Percentiles rank a stretch among this genome's conserved stretches.
These are phyloP conservation scores for Aspidiotus rigidus DNA, from an alignment of 2,888 invertebrate genomes.

Conservation along the genomic window DNA sequence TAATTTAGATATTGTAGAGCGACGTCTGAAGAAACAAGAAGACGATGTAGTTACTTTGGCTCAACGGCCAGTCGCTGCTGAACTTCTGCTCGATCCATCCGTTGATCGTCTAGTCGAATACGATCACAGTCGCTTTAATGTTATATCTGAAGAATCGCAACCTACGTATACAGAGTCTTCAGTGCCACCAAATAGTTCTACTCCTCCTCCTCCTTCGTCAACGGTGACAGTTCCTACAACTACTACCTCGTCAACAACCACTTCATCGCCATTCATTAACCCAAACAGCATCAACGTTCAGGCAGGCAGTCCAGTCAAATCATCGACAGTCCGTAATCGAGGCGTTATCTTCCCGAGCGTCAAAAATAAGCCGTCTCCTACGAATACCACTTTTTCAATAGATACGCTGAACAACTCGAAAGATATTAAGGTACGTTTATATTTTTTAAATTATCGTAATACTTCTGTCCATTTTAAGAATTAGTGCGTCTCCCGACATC, in stretches of 20 bases:
- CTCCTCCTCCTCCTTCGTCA: slow-evolving; percentile 43
- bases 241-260: slow-evolving; percentile 24
- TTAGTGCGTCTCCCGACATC: background rate
- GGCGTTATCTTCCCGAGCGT: slow-evolving; percentile 84
- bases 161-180: slow-evolving; percentile 41
- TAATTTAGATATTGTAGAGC: slow-evolving; percentile 77
- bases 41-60: slow-evolving; percentile 70
- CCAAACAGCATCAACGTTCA: slow-evolving; percentile 28
- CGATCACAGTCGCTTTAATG: slow-evolving; percentile 57
- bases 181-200: slow-evolving; percentile 42
- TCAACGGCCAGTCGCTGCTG: slow-evolving; percentile 65
- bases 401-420: slow-evolving; percentile 63
- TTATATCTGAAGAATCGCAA: slow-evolving; percentile 26
- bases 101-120: slow-evolving; percentile 71
- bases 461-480: too few species aligned
- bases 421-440: slow-evolving; percentile 65
- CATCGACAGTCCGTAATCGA: slow-evolving; percentile 54
- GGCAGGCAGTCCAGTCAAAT: slow-evolving; percentile 35
- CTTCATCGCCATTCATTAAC: slow-evolving; percentile 32
- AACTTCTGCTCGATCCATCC: slow-evolving; percentile 64
- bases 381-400: slow-evolving; percentile 71
- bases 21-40: slow-evolving; percentile 71
- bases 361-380: slow-evolving; percentile 77
- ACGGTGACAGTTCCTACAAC: slow-evolving; percentile 39
- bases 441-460: background rate